Conservation (phyloP, 2,797 vertebrate species). For the Melanotaenia nigrans region DNA sequence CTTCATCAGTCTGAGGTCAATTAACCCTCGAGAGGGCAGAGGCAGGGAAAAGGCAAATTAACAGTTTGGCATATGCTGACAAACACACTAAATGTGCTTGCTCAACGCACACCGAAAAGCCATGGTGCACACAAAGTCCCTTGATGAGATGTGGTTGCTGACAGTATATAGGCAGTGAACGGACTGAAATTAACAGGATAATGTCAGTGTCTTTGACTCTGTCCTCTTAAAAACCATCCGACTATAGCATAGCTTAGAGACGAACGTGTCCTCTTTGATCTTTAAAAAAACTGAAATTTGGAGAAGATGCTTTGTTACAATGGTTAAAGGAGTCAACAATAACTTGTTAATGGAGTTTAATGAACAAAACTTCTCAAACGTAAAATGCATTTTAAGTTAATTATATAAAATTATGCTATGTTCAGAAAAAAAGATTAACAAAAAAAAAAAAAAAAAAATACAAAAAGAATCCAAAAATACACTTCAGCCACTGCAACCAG, state of each 20-base stretch:
- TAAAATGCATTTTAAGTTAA: conserved; percentile 41
- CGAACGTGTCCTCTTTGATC: conserved; percentile 33
- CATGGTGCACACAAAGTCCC: conserved; percentile 14
- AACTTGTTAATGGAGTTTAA: conserved; percentile 40
- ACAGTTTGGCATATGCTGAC: conserved; percentile 42
- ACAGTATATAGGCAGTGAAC: conserved; percentile 11
- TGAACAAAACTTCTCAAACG: conserved; percentile 13
- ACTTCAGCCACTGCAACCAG: too few species aligned
- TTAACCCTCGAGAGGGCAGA: conserved; percentile 48
- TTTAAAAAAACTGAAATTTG: conserved; percentile 27
- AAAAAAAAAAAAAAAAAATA: too few species aligned
- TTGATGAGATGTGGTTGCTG: conserved; percentile 15
- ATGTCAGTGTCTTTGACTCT: conserved; percentile 19
- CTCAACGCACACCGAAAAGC: conserved; percentile 14
- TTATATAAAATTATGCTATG: too few species aligned
- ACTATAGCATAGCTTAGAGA: background rate
- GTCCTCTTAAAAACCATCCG: too few species aligned
- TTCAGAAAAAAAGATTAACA: too few species aligned
- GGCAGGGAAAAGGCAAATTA: conserved; percentile 36
- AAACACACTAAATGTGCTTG: conserved; percentile 43
- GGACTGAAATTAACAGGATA: conserved; percentile 20
- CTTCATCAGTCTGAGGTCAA: conserved; percentile 62
- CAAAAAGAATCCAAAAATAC: too few species aligned
- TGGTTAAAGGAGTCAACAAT: conserved; percentile 15
- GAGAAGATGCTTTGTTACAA: conserved; percentile 8